Evolutionary conservation across 1,140 invertebrate genomes (phyloP).

Genomic region (Apis dorsata): DNA sequence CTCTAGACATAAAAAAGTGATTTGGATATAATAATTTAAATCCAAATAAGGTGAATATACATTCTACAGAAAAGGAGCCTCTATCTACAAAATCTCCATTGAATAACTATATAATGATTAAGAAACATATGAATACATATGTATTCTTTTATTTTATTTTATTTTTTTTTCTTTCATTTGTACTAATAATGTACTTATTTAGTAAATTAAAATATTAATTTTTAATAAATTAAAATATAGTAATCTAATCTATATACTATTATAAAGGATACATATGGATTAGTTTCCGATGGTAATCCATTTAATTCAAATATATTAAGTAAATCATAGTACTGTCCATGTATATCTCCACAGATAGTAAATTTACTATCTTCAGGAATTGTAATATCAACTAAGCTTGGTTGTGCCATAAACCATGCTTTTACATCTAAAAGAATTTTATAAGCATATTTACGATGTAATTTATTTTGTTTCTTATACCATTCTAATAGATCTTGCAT

Average conservation of each 20-base stretch:
- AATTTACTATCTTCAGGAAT: slow-evolving; percentile 95
- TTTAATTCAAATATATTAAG: slow-evolving; percentile 99
- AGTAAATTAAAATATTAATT: neutral
- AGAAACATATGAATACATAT: slow-evolving; percentile 43
- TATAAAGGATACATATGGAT: slow-evolving; percentile 93
- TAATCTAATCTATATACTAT: slow-evolving; percentile 4
- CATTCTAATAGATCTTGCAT: slow-evolving; percentile 93
- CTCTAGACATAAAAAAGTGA: slow-evolving; percentile 98
- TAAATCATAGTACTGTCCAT: slow-evolving; percentile 99
- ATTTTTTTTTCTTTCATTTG: neutral
- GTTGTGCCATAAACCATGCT: slow-evolving; percentile 89
- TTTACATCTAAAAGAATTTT: slow-evolving; percentile 97
- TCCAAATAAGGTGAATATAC: slow-evolving; percentile 98
- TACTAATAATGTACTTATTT: slow-evolving; percentile 7
- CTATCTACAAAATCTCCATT: slow-evolving; percentile 99
- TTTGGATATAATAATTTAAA: slow-evolving; percentile 98
- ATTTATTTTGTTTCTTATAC: slow-evolving; percentile 95
- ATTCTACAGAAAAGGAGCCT: slow-evolving; percentile 99
- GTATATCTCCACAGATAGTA: slow-evolving; percentile 99
- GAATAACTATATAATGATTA: slow-evolving; percentile 86
- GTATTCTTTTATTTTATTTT: too few relatives aligned
- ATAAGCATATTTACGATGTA: slow-evolving; percentile 98
- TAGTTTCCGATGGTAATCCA: slow-evolving; percentile 95
- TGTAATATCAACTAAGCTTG: slow-evolving; percentile 93
- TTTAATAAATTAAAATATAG: neutral